Conservation (phyloP, 1,140 invertebrate genomes). For the Sycophila sp. region DNA sequence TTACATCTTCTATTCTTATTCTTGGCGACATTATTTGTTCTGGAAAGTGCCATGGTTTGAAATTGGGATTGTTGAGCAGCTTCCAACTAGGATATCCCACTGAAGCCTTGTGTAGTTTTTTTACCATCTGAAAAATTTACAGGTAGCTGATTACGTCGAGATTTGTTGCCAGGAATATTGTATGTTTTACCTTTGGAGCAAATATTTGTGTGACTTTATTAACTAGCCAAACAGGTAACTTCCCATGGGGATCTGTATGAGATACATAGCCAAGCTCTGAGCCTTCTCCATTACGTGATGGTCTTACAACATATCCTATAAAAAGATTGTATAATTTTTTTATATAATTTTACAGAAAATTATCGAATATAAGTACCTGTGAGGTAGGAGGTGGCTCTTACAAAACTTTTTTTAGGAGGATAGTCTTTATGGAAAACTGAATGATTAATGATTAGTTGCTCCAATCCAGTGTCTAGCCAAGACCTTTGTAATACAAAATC, state of each 20-base stretch:
- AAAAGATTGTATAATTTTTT: conserved; percentile 25
- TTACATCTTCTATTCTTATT: conserved; percentile 76
- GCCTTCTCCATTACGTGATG: conserved; percentile 68
- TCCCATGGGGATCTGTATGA: conserved; percentile 88
- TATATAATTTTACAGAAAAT: conserved; percentile 29
- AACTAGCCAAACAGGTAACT: conserved; percentile 87
- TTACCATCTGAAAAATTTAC: conserved; percentile 69
- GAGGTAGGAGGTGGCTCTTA: conserved; percentile 73
- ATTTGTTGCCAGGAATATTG: not conserved
- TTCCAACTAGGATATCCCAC: conserved; percentile 85
- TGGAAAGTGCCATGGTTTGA: conserved; percentile 87
- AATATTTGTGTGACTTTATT: conserved; percentile 89
- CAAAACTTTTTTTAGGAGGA: conserved; percentile 82
- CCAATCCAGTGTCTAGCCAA: conserved; percentile 85
- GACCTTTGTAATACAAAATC: conserved; percentile 92
- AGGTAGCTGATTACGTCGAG: not conserved
- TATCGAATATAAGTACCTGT: conserved; percentile 58
- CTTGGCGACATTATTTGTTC: conserved; percentile 81
- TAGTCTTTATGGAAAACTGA: conserved; percentile 87
- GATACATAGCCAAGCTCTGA: conserved; percentile 87
- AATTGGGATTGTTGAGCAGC: conserved; percentile 75
- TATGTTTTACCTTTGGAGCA: conserved; percentile 74
- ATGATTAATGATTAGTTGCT: conserved; percentile 90
- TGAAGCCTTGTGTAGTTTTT: conserved; percentile 84
- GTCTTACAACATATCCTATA: conserved; percentile 67